phyloP scores from a whole-genome alignment of 2,113 vertebrate species.

The Gopherus flavomarginatus region DNA sequence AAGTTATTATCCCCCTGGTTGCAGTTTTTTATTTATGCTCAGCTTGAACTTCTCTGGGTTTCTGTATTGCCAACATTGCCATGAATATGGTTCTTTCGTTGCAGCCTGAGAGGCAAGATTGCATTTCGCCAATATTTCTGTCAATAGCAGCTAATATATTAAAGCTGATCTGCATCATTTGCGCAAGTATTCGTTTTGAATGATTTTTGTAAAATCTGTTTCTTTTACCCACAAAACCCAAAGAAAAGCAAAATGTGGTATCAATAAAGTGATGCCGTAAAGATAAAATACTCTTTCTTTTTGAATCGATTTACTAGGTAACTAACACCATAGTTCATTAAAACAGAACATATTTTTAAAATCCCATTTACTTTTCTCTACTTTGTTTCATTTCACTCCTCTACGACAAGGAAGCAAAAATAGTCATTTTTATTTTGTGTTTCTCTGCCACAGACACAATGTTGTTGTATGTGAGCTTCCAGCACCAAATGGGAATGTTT shows the following conservation, averaged over 20 bases:
- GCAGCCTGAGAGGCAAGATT: background rate
- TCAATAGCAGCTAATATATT: background rate
- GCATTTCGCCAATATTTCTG: background rate
- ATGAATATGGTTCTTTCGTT: background rate
- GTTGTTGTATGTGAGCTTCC: background rate
- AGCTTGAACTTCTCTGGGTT: background rate
- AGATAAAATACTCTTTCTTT: background rate
- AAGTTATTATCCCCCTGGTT: background rate
- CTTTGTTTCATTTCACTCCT: background rate
- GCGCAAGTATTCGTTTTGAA: background rate
- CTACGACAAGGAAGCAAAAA: background rate
- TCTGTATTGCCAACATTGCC: background rate
- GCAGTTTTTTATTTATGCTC: background rate
- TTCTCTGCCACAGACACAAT: background rate
- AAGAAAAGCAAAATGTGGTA: background rate
- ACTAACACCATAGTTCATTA: background rate
- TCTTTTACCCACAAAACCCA: background rate
- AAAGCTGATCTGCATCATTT: background rate
- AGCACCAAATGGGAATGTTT: background rate
- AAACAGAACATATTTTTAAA: background rate
- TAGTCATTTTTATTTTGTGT: background rate
- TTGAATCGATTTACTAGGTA: background rate
- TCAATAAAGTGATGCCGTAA: background rate
- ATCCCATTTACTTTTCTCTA: background rate
- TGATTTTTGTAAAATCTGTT: background rate